Percentiles rank a stretch among this genome's conserved stretches.
Evolutionary conservation across 37 sponge, comb jelly and placozoan genomes (phyloP).

Genomic region (Amphimedon queenslandica): DNA sequence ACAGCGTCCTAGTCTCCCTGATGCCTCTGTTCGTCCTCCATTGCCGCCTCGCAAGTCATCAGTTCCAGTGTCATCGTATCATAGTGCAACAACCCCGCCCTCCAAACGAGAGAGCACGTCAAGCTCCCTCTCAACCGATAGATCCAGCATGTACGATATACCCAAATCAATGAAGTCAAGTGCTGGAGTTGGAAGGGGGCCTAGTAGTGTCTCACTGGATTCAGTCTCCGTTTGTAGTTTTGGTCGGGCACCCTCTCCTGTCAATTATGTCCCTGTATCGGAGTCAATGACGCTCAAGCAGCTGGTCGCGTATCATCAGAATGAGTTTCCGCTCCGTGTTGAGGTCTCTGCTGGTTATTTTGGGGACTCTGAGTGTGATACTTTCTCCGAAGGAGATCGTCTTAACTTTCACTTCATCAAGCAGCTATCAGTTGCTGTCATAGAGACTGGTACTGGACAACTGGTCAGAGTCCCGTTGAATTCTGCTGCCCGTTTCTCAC

Average conservation of each 20-base stretch:
- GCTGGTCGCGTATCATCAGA: neutral
- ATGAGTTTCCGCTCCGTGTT: constrained; percentile 1
- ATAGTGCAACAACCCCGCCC: neutral
- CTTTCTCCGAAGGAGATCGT: constrained; percentile 1
- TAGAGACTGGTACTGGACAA: neutral
- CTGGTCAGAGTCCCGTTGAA: constrained; percentile 2
- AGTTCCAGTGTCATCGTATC: neutral
- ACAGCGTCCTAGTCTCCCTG: neutral
- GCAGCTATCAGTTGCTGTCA: neutral
- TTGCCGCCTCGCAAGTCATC: neutral
- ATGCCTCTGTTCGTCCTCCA: neutral
- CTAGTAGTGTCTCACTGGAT: neutral
- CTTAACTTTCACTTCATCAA: constrained; percentile 1
- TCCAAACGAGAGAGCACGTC: neutral
- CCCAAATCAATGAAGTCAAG: neutral
- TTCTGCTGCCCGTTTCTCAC: neutral
- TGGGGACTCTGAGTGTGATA: neutral
- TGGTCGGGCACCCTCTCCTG: too few relatives aligned
- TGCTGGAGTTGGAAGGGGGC: neutral
- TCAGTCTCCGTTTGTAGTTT: too few relatives aligned
- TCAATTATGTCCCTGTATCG: neutral
- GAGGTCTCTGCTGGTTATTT: neutral
- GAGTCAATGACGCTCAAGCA: neutral
- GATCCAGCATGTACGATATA: neutral
- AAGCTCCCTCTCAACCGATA: neutral